Percentiles rank a stretch among this genome's conserved stretches.
These are phyloP conservation scores for Aricia artaxerxes DNA, from an alignment of 2,888 invertebrate genomes.

Conservation along the genomic window DNA sequence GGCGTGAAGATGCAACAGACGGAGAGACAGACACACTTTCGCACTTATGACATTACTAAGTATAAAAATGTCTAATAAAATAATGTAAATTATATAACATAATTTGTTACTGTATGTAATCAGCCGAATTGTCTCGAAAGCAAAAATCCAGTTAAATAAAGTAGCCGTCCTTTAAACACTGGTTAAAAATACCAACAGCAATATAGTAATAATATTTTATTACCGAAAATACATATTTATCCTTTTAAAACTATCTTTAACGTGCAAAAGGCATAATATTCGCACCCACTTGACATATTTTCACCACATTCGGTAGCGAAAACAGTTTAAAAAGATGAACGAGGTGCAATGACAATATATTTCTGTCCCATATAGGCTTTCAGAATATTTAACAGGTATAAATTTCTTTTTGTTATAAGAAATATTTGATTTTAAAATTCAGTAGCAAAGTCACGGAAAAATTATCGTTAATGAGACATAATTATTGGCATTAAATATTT, in stretches of 20 bases:
- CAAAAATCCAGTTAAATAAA: background rate
- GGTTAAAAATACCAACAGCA: background rate
- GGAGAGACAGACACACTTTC: too few species aligned
- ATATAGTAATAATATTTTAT: constrained; percentile 11
- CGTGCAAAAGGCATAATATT: constrained; percentile 18
- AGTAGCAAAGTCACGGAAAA: background rate
- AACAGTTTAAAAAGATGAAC: constrained; percentile 23
- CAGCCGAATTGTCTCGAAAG: background rate
- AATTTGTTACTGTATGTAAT: background rate
- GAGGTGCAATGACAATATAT: constrained; percentile 15
- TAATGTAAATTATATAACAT: background rate
- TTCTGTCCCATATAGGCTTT: constrained; percentile 7
- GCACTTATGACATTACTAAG: too few species aligned
- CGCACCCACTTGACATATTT: constrained; percentile 23
- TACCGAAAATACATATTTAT: background rate
- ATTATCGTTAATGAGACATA: background rate
- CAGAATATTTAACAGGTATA: constrained; percentile 7
- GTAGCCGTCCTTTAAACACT: background rate
- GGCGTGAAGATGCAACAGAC: too few species aligned
- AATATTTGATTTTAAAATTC: background rate
- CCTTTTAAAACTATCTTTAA: background rate
- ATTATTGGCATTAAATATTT: background rate
- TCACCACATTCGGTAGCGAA: constrained; percentile 15
- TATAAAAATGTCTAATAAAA: background rate
- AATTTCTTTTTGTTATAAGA: background rate